Conservation (phyloP, 2,797 vertebrate genomes). For the Arnoldichthys spilopterus region DNA sequence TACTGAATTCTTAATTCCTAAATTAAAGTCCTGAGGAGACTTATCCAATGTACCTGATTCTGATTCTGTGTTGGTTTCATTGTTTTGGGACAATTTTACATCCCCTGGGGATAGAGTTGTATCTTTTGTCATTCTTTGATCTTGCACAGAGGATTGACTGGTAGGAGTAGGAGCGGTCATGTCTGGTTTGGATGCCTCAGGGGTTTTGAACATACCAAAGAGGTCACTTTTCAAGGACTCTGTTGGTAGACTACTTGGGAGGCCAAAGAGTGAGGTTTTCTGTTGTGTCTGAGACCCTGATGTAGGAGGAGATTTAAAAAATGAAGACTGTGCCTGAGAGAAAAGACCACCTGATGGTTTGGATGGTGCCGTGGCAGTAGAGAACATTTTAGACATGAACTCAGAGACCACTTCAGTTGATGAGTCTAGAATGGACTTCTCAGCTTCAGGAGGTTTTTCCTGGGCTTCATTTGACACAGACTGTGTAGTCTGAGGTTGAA, state of each 20-base stretch:
- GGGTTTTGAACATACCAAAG: slow-evolving; percentile 81
- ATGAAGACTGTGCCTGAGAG: slow-evolving; percentile 69
- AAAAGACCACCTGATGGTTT: slow-evolving; percentile 76
- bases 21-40: slow-evolving; percentile 26
- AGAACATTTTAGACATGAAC: slow-evolving; percentile 85
- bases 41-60: neutral
- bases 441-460: slow-evolving; percentile 70
- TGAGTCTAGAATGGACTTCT: slow-evolving; percentile 79
- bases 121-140: slow-evolving; percentile 54
- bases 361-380: slow-evolving; percentile 67
- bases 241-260: slow-evolving; percentile 74
- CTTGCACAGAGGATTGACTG: slow-evolving; percentile 56
- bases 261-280: slow-evolving; percentile 80
- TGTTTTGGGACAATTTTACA: slow-evolving; percentile 18
- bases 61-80: slow-evolving; percentile 46
- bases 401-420: slow-evolving; percentile 87
- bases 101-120: neutral
- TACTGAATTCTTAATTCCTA: slow-evolving; percentile 39
- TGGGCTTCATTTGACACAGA: slow-evolving; percentile 57
- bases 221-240: slow-evolving; percentile 74
- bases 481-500: slow-evolving; percentile 35
- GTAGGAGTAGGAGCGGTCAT: slow-evolving; percentile 44
- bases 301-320: slow-evolving; percentile 71
- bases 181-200: slow-evolving; percentile 63
- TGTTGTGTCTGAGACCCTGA: slow-evolving; percentile 76